Base-by-base conservation (phyloP, 2,888 invertebrate genomes). In the Podotricha telesiphe region DNA sequence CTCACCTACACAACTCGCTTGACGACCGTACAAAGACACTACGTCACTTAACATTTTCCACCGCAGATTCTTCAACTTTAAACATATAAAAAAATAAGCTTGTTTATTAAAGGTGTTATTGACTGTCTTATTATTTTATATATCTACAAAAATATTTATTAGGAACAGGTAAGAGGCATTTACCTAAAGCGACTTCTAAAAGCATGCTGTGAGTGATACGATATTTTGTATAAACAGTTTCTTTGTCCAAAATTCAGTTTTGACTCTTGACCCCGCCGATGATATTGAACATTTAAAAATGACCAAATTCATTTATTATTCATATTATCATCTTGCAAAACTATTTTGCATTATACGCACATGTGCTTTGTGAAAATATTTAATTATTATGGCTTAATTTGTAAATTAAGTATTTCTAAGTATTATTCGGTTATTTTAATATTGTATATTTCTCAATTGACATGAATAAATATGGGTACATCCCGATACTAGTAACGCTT, bases 1-100 rank as follows among this genome's bases (percentile, higher is more conserved):
- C 79, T 81, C 83, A 81, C 84, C 84, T 82, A 85, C 84, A 58
- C 72, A 69, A 65, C 68, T 71, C 37, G 72, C 76, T 72, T 62
- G 71, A 70, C 76, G 74, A 74, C 71, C 71, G 69, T 74, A 78
- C 76, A 70, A 72, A 72, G 71, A 74, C 77, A 68, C 74, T 74
- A 76, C 77, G 74, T 75, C 71, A 75, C 69, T 67, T 69, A 69
- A 70, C 68, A 71, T 71, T 71, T 67, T 73, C 51, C 56, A 72
- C 70, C 65, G 77, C 73, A 55, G 70, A 70, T 68, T 73, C 70
- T 55, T 66, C 51, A 42, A 73, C 64, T 63, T 17, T 8, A 53
- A 53, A 47, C 53, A 61, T 55, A 72, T 67, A 69, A 69, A 72
- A 45, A 34, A 20, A 65, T 65, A 40, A 56, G 40, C 47, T 68